Evolutionary conservation across 2,113 vertebrate species (phyloP).

Genomic region (Struthidea cinerea): DNA sequence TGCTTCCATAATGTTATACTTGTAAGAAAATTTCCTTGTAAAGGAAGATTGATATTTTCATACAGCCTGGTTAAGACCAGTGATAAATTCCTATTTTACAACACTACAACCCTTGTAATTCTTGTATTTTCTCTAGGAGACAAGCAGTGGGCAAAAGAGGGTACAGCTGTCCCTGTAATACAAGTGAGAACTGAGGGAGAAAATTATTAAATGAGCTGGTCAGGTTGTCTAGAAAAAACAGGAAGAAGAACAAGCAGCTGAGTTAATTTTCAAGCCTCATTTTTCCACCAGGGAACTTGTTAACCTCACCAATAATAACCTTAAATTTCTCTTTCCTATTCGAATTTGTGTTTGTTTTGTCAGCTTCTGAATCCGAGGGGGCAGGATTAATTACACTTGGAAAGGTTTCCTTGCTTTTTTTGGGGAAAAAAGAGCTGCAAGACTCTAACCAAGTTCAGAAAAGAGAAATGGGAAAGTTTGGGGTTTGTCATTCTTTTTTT

Average conservation of each 20-base stretch:
- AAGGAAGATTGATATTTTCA: neutral
- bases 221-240: neutral
- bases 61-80: neutral
- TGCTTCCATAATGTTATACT: neutral
- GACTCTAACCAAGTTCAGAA: neutral
- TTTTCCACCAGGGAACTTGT: neutral
- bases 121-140: neutral
- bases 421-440: neutral
- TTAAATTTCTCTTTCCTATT: neutral
- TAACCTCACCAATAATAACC: neutral
- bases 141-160: neutral
- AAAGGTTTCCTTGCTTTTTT: neutral
- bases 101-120: neutral
- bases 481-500: neutral
- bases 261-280: neutral
- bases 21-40: neutral
- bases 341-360: neutral
- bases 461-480: neutral
- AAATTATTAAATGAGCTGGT: neutral
- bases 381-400: neutral
- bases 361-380: neutral
- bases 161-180: neutral
- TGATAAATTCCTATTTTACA: neutral
- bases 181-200: neutral
- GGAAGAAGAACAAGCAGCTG: neutral